These are phyloP conservation scores for Panulirus ornatus DNA, from an alignment of 1,140 invertebrate species.

Conservation along the genomic window DNA sequence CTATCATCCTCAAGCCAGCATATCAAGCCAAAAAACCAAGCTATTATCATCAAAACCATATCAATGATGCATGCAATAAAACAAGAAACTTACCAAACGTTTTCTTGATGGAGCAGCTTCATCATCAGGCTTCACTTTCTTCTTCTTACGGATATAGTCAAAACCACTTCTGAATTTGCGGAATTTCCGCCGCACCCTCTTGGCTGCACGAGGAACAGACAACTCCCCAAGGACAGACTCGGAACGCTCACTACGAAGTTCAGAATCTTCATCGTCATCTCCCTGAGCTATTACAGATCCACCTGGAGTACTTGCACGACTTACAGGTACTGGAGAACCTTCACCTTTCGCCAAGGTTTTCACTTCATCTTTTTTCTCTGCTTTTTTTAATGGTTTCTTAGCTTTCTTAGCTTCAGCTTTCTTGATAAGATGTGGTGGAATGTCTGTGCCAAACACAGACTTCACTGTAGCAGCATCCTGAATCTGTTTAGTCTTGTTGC, in stretches of 20 bases:
- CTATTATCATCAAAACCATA: neutral
- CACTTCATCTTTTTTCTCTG: conserved; percentile 75
- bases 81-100: conserved; percentile 55
- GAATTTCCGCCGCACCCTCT: conserved; percentile 76
- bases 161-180: conserved; percentile 87
- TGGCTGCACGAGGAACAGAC: conserved; percentile 40
- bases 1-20: too few species aligned
- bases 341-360: conserved; percentile 48
- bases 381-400: conserved; percentile 72
- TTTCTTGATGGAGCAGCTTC: conserved; percentile 63
- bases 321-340: conserved; percentile 38
- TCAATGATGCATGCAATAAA: neutral
- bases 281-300: conserved; percentile 77
- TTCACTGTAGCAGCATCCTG: conserved; percentile 86
- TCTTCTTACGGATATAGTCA: conserved; percentile 93
- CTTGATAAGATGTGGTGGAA: conserved; percentile 55
- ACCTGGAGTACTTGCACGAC: conserved; percentile 60
- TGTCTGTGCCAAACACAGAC: conserved; percentile 76
- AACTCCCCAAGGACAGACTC: conserved; percentile 62
- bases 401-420: conserved; percentile 56
- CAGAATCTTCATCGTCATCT: conserved; percentile 79
- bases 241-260: conserved; percentile 67
- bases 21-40: neutral
- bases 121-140: conserved; percentile 80
- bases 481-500: conserved; percentile 86